Percentiles rank a stretch among this genome's conserved stretches.
phyloP scores from a whole-genome alignment of 2,113 vertebrate genomes.

The Phocoena sinus region DNA sequence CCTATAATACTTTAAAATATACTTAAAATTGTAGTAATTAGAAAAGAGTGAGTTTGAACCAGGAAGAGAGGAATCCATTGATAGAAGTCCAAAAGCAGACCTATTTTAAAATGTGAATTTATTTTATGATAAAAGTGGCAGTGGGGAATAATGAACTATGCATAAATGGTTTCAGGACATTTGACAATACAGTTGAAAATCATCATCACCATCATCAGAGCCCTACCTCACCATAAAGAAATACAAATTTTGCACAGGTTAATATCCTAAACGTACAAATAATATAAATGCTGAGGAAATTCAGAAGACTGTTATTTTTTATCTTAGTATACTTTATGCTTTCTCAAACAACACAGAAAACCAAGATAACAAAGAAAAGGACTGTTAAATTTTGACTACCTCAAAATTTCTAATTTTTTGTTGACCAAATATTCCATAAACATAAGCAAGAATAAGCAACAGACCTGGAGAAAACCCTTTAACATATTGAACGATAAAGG shows the following conservation, averaged over 20 bases:
- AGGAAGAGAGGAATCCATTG: neutral
- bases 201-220: neutral
- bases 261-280: neutral
- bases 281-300: neutral
- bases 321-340: neutral
- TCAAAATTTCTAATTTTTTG: neutral
- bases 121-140: neutral
- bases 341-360: neutral
- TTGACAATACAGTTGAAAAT: neutral
- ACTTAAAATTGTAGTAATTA: neutral
- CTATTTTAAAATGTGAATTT: neutral
- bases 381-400: neutral
- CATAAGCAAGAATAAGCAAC: neutral
- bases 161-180: neutral
- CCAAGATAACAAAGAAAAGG: neutral
- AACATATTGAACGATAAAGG: neutral
- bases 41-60: neutral
- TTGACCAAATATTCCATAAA: neutral
- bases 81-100: neutral
- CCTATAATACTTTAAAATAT: neutral
- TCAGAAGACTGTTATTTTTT: neutral
- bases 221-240: neutral
- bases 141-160: neutral
- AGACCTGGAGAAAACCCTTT: neutral
- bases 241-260: neutral